Evolutionary conservation across 2,888 invertebrate species (phyloP), one percentile per base, ranked within the genome.

Genomic region (Acanthacorydalis orientalis): DNA sequence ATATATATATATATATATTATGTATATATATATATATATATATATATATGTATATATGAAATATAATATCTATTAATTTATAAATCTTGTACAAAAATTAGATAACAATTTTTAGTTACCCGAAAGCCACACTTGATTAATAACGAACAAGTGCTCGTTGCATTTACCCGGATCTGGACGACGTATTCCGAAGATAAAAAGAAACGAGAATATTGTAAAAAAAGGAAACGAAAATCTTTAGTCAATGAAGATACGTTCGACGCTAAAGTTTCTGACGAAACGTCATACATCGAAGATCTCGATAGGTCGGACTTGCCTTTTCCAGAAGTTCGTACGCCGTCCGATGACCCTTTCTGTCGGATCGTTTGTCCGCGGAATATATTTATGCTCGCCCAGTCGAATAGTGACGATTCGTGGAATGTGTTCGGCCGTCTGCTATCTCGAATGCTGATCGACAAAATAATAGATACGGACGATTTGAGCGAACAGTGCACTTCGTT

Each of bases 401-500:
- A 35, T 9, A 37, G 52, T 11, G 42, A 48, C 8, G 32, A 50
- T 41, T 53, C 58, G 2, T 61, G 62, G 62, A 50, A 52, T 3
- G 50, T 47, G n/a, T 58, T 57, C 44, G 57, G 1, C 48, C 51
- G 42, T 55, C 62, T 42, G 49, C 58, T 16, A 52, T 55, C 2
- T 47, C 62, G 14, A 23, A 41, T 80, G 57, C 57, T 80, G 48
- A 64, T 64, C 1, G 63, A 70, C 40, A 60, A 70, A 35, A 68
- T 78, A 48, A 56, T 81, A 49, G 69, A 64, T 7, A 68, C 77
- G 9, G 74, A 77, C 43, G 66, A 69, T 1, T 56, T 81, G 7
- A 77, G 77, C 48, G 74, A 77, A 46, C 73, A 77, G 53, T 78
- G 78, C 52, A 60, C 80, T 40, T 72, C 75, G 1, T 68, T 81